A percentile compares a stretch with the other conserved stretches of the same genome.
Evolutionary conservation across 2,113 vertebrate genomes (phyloP).

Genomic region (Lepisosteus oculatus): DNA sequence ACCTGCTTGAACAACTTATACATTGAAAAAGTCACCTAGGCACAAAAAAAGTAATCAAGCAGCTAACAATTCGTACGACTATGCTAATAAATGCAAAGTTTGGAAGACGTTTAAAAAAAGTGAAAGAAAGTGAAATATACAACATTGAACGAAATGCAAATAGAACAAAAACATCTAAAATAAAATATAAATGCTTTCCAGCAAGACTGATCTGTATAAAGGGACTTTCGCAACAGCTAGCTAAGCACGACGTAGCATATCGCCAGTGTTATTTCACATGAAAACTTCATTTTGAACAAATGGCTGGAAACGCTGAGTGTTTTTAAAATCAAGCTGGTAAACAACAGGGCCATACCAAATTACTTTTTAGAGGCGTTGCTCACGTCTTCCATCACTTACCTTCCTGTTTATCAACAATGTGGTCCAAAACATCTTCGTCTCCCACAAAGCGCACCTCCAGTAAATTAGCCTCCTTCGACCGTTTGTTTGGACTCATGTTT

Average conservation of each 20-base stretch:
- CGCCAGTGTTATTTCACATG: too few species aligned
- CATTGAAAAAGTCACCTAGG: too few species aligned
- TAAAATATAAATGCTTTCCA: too few species aligned
- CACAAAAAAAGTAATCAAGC: too few species aligned
- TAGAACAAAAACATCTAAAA: background rate
- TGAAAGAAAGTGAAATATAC: background rate
- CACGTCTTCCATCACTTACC: conserved; percentile 55
- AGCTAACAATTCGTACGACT: too few species aligned
- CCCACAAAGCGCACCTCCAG: conserved; percentile 80
- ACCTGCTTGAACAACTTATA: too few species aligned
- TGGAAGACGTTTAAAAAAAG: too few species aligned
- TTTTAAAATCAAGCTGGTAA: background rate
- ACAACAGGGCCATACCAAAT: background rate
- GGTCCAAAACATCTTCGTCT: conserved; percentile 84
- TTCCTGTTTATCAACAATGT: conserved; percentile 81
- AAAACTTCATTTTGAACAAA: accelerated
- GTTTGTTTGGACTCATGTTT: conserved; percentile 61
- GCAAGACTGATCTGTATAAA: too few species aligned
- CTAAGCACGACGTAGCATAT: background rate
- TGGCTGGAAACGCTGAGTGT: background rate
- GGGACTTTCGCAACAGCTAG: background rate
- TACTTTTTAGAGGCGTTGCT: background rate
- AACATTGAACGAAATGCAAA: background rate
- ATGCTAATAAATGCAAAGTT: too few species aligned
- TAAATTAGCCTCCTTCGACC: conserved; percentile 22